Percentiles rank a stretch among this genome's conserved stretches.
Conservation (phyloP, 1,140 invertebrate species). For the Drosophila ananassae region DNA sequence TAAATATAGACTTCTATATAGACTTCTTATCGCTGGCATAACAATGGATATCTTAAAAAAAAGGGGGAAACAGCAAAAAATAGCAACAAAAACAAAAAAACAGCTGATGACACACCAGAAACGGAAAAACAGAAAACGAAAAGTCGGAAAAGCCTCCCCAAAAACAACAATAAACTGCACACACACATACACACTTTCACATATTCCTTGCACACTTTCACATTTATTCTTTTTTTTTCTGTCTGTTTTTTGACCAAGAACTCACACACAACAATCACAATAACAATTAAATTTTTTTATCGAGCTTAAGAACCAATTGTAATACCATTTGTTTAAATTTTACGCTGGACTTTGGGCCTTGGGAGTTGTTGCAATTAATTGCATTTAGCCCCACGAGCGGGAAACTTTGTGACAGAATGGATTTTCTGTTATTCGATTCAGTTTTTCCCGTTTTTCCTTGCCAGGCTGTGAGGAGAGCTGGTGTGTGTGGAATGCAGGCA, state of each 20-base stretch:
- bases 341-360: conserved; percentile 15
- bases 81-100: conserved; percentile 40
- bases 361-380: conserved; percentile 22
- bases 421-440: conserved; percentile 39
- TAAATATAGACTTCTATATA: conserved; percentile 44
- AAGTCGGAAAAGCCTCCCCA: conserved; percentile 19
- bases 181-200: conserved; percentile 18
- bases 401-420: conserved; percentile 16
- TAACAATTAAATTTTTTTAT: too few species aligned
- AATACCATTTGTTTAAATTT: conserved; percentile 77
- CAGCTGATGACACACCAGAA: conserved; percentile 62
- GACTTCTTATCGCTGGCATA: conserved; percentile 2
- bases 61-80: conserved; percentile 19
- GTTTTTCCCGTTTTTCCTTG: conserved; percentile 12
- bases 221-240: neutral
- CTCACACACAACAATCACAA: neutral
- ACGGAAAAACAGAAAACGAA: conserved; percentile 28
- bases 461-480: conserved; percentile 47
- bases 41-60: conserved; percentile 16
- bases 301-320: neutral
- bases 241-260: neutral
- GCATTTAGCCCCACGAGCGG: conserved; percentile 17
- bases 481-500: conserved; percentile 58
- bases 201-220: conserved; percentile 11
- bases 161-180: conserved; percentile 22